These are phyloP conservation scores for Aviceda subcristata DNA, from an alignment of 2,113 vertebrate genomes.

Conservation along the genomic window DNA sequence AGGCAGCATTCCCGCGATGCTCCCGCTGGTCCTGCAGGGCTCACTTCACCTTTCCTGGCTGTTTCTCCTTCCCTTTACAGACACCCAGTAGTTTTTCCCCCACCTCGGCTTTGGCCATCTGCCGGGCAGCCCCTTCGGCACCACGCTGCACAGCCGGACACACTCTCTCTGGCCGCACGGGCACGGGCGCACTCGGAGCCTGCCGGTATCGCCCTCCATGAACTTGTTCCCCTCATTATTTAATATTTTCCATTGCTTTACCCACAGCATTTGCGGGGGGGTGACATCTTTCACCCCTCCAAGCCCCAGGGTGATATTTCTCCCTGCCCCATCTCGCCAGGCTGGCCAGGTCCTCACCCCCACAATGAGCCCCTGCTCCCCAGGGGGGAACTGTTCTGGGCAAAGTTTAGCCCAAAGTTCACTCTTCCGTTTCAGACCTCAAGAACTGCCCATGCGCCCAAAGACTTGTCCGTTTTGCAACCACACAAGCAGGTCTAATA, in stretches of 20 bases:
- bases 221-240: not conserved
- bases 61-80: not conserved
- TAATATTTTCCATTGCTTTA: not conserved
- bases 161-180: not conserved
- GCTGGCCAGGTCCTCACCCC: not conserved
- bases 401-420: not conserved
- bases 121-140: not conserved
- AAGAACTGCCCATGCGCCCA: rapidly evolving
- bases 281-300: not conserved
- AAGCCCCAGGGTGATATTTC: not conserved
- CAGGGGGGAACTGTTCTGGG: rapidly evolving
- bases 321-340: not conserved
- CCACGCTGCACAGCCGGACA: rapidly evolving
- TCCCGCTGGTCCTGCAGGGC: not conserved
- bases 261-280: not conserved
- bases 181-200: rapidly evolving
- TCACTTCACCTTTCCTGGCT: no score
- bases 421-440: not conserved
- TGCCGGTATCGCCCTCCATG: rapidly evolving
- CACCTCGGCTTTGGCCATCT: not conserved
- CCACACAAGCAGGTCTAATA: rapidly evolving
- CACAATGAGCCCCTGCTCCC: not conserved
- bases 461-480: rapidly evolving
- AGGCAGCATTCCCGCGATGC: no score
- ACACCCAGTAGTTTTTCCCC: not conserved